Base-by-base conservation (phyloP, 2,797 vertebrate species). In the Thunnus albacares region DNA sequence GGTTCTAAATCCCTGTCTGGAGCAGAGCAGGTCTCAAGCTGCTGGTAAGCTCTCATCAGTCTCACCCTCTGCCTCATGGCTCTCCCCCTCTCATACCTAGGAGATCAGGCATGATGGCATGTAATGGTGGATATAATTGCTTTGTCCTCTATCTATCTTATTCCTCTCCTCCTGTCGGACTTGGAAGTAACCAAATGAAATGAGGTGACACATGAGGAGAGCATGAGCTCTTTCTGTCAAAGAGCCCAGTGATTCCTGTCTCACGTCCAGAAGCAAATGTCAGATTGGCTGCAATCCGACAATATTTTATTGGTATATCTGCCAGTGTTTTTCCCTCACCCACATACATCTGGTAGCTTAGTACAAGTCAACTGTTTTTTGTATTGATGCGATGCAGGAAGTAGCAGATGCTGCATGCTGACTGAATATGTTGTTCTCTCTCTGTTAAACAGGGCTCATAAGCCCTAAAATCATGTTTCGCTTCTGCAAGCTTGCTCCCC, bases 31-130 rank as follows among this genome's bases (percentile, higher is more conserved):
- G 82, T 90, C 87, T 89, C 82, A 77, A 82, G 88, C 82, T 77
- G 78, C 84, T 53, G 82, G 87, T 94, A 94, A 95, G 92, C 94
- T 90, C 92, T 93, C 94, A 95, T 95, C 95, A 94, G 92, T 93
- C 91, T 89, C 87, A 83, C 83, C 85, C 79, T 82, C 84, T 84
- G 74, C 84, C 76, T 84, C 79, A 1, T 57, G 1, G 56, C 76
- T 17, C 84, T 62, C 67, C 70, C 80, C 70, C 49, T 56, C 83
- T 80, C 81, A 87, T 68, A 85, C 91, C 80, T 79, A 56, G 69
- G 87, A 92, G 92, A 93, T 94, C 91, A 91, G 84, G 82, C 79
- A 74, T 77, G 86, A 87, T 92, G 93, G 89, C 92, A 87, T 74
- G 83, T 93, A 93, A 91, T 79, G 87, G 62, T 71, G 81, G 86